A percentile compares a stretch with the other conserved stretches of the same genome.
These are phyloP conservation scores for Zootoca vivipara DNA, from an alignment of 2,113 vertebrate genomes.

Conservation along the genomic window DNA sequence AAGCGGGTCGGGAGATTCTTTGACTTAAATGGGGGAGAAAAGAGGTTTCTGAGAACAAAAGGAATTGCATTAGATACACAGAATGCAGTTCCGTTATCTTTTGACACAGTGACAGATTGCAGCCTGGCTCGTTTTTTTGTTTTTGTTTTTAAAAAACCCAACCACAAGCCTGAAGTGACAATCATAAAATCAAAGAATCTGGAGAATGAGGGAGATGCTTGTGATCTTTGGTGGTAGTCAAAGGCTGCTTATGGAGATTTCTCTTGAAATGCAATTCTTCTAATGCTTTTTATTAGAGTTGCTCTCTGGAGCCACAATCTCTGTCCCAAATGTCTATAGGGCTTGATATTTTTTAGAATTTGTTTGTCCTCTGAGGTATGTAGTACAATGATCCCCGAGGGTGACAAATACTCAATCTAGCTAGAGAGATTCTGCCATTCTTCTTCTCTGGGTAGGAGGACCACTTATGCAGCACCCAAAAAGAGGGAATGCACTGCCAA, in stretches of 20 bases:
- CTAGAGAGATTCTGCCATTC: no score
- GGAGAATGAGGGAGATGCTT: not conserved
- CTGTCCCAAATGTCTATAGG: not conserved
- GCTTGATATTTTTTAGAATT: not conserved
- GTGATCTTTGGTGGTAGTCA: not conserved
- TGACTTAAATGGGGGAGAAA: not conserved
- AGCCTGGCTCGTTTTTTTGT: no score
- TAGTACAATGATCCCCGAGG: no score
- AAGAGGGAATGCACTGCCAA: no score
- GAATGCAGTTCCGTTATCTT: not conserved
- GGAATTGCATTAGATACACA: not conserved
- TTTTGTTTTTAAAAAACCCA: no score
- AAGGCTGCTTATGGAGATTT: not conserved
- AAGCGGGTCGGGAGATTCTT: not conserved
- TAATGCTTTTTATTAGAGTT: not conserved
- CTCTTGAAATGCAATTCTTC: not conserved
- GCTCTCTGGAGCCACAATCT: not conserved
- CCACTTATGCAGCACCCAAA: no score
- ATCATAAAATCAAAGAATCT: not conserved
- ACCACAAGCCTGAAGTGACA: conserved; percentile 7
- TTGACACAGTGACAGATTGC: not conserved
- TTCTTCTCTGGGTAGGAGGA: no score
- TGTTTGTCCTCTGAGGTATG: not conserved
- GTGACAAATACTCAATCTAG: no score
- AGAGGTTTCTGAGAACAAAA: not conserved